Evolutionary conservation across 2,113 vertebrate genomes (phyloP).

Genomic region (Hippocampus mohnikei): DNA sequence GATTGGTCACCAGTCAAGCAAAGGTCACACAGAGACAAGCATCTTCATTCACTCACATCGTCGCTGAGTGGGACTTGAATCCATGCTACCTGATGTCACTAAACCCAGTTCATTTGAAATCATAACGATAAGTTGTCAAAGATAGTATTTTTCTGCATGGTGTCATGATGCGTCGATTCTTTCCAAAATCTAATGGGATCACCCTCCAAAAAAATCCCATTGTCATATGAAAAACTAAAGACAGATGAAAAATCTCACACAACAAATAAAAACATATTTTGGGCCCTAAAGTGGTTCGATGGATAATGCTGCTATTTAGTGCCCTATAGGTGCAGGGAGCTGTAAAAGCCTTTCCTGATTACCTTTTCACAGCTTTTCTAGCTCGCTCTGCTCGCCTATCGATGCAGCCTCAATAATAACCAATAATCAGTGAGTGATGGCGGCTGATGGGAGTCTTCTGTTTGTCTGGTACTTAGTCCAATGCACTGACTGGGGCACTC

Average conservation of each 20-base stretch:
- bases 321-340: conserved; percentile 38
- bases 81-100: too few species aligned
- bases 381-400: conserved; percentile 49
- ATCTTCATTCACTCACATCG: too few species aligned
- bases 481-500: conserved; percentile 62
- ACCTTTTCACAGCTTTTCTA: conserved; percentile 31
- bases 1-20: too few species aligned
- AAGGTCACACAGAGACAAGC: too few species aligned
- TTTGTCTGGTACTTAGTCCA: conserved; percentile 54
- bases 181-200: not conserved
- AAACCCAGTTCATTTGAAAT: too few species aligned
- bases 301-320: conserved; percentile 22
- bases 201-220: not conserved
- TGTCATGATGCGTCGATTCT: not conserved
- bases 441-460: conserved; percentile 63
- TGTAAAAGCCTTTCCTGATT: conserved; percentile 47
- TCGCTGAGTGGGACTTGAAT: too few species aligned
- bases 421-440: conserved; percentile 69
- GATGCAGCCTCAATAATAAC: conserved; percentile 69
- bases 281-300: not conserved
- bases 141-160: too few species aligned
- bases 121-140: too few species aligned
- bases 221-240: not conserved
- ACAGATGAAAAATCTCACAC: not conserved
- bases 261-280: too few species aligned